Base-by-base conservation (phyloP, 2,888 invertebrate genomes). In the Drosophila kokeensis region DNA sequence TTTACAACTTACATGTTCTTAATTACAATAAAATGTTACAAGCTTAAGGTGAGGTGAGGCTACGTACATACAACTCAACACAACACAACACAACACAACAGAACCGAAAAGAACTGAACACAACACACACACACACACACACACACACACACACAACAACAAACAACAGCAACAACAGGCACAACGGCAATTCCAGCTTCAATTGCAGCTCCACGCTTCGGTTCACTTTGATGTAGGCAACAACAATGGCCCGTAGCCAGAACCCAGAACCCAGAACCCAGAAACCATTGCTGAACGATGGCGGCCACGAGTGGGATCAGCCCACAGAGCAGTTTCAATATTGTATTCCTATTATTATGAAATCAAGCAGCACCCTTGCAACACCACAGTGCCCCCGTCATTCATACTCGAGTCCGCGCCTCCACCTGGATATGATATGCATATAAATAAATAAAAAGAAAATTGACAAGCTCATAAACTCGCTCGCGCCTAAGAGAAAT, bases 381-480 rank as follows among this genome's bases (percentile, higher is more conserved):
- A 7, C 27, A 2, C 15, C 4, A 8, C 38, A 11, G 8, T 2
- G 6, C 29, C 29, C 27, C n/a, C 30, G 4, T 5, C 45, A 7
- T 42, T 11, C 36, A 32, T n/a, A 13, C 34, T 5, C 15, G 11
- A 2, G 29, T 34, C 57, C 21, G 15, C 15, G 21, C 36, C 36
- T 34, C 27, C 38, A 38, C 52, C 53, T n/a, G 42, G 49, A 54
- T 78, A 69, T 88, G 81, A 83, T 86, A 86, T 88, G 86, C 88
- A 86, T 82, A 86, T 86, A 86, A 88, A 86, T 88, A 86, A 86
- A 88, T 86, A 88, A 83, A 66, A 82, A 64, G 77, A 73, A 78
- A 86, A 86, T 86, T 86, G 85, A 86, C 85, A 86, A 86, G 86
- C 85, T 86, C 85, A 88, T 86, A 86, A 86, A 86, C 85, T 86